Evolutionary conservation across 64 coral and sea anemone species (phyloP).

Genomic region (Montipora sp.): DNA sequence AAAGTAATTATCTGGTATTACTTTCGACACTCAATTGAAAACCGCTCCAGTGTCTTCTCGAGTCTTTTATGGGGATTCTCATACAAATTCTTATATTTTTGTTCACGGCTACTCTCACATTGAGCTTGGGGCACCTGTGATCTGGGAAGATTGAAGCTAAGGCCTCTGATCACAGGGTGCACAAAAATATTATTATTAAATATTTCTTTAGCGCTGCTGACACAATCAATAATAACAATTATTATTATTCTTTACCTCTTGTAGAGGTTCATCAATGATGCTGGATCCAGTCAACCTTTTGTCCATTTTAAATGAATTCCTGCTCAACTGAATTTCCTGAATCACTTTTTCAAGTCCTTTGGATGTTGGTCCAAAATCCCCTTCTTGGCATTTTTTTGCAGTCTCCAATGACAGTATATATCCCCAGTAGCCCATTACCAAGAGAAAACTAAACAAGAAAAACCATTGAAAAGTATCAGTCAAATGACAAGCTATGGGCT

Average conservation of each 20-base stretch:
- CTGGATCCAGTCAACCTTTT: conserved; percentile 95
- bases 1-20: too few relatives aligned
- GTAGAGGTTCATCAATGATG: conserved; percentile 99
- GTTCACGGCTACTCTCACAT: too few relatives aligned
- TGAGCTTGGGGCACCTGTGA: too few relatives aligned
- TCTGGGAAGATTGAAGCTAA: too few relatives aligned
- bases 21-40: too few relatives aligned
- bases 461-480: neutral
- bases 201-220: too few relatives aligned
- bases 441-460: conserved; percentile 50
- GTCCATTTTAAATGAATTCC: conserved; percentile 95
- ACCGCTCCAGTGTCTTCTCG: too few relatives aligned
- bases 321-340: conserved; percentile 74
- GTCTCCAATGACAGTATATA: conserved; percentile 58
- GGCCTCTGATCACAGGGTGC: too few relatives aligned
- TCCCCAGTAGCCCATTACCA: conserved; percentile 84
- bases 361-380: conserved; percentile 59
- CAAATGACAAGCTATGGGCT: neutral
- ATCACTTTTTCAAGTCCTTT: conserved; percentile 84
- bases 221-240: too few relatives aligned
- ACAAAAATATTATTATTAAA: too few relatives aligned
- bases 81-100: too few relatives aligned
- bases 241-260: conserved; percentile 63
- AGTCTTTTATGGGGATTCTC: too few relatives aligned
- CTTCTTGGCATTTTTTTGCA: conserved; percentile 27